Base-by-base conservation (phyloP, 2,113 vertebrate genomes). In the Ceratotherium simum region DNA sequence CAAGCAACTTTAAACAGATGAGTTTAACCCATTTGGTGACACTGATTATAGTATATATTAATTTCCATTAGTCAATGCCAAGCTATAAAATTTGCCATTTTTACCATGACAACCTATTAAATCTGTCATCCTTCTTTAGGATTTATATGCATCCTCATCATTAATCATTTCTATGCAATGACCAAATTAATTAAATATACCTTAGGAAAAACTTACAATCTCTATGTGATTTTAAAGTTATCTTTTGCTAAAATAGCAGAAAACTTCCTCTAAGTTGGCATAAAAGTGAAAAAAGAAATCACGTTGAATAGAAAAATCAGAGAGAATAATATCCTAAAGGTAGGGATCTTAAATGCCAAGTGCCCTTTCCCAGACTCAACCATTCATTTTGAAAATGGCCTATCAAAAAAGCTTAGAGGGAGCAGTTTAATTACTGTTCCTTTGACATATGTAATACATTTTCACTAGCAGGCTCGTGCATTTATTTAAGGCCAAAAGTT, bases 381-480 rank as follows among this genome's bases (percentile, higher is more conserved):
- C 96, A 98, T 99, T 98, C 98, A 98, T 98, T 98, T 97, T 98
- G 94, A 98, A 98, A 99, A 98, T 98, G 95, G 90, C 84, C 96
- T 97, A 98, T 98, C 98, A 96, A 97, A 98, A 98, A 97, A 78
- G 67, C 98, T 98, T 98, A 97, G 97, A 98, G 93, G 97, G 94
- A 98, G 82, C 76, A 98, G 93, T 98, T 98, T 99, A 99, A 99
- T 99, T 99, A 98, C 97, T 98, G 96, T 97, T 98, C 90, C 94
- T 98, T 98, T 98, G 98, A 98, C 98, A 98, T 92, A 96, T 69
- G 91, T 96, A 98, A 98, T 98, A 98, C 96, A 98, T 99, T 99
- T 98, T 97, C 96, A 98, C 93, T 97, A 98, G 80, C 88, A 98
- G 83, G 33, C 27, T 94, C 70, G 70, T 91, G 98, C 78, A 98